phyloP scores from a whole-genome alignment of 2,888 invertebrate genomes.

The Cheilosia pagana region DNA sequence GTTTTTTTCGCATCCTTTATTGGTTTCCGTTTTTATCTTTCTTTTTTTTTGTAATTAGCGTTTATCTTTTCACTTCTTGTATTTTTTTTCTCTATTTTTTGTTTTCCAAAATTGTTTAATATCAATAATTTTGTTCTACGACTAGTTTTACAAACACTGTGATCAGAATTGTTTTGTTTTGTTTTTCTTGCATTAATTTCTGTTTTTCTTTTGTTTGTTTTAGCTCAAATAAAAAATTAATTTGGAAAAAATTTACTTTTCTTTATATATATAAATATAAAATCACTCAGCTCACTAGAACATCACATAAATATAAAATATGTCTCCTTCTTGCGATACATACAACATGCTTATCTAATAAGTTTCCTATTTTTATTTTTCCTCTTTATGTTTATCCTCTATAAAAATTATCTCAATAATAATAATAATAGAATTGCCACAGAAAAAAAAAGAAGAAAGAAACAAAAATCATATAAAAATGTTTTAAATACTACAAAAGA shows the following conservation, averaged over 20 bases:
- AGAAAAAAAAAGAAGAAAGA: constrained; percentile 50
- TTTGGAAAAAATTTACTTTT: constrained; percentile 60
- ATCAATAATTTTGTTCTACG: constrained; percentile 74
- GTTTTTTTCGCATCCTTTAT: constrained; percentile 69
- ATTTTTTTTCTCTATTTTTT: constrained; percentile 40
- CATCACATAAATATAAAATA: constrained; percentile 73
- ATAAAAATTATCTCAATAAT: constrained; percentile 37
- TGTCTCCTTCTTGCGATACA: constrained; percentile 61
- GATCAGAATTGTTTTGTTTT: constrained; percentile 59
- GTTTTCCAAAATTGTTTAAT: constrained; percentile 58
- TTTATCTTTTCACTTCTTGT: constrained; percentile 53
- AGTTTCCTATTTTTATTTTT: constrained; percentile 18
- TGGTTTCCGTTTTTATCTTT: constrained; percentile 44
- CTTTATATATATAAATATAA: constrained; percentile 67
- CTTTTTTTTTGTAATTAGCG: constrained; percentile 48
- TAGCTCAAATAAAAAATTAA: constrained; percentile 64
- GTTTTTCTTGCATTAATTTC: constrained; percentile 11
- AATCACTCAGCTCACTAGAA: constrained; percentile 75
- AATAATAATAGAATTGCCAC: constrained; percentile 63
- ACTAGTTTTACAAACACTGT: constrained; percentile 74
- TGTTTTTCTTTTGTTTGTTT: constrained; percentile 34
- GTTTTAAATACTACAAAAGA: constrained; percentile 59
- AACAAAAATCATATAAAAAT: constrained; percentile 20
- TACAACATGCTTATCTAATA: constrained; percentile 72
- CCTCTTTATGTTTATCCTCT: constrained; percentile 41